Evolutionary conservation across 2,113 vertebrate species (phyloP).

Genomic region (Aspiorhynchus laticeps): DNA sequence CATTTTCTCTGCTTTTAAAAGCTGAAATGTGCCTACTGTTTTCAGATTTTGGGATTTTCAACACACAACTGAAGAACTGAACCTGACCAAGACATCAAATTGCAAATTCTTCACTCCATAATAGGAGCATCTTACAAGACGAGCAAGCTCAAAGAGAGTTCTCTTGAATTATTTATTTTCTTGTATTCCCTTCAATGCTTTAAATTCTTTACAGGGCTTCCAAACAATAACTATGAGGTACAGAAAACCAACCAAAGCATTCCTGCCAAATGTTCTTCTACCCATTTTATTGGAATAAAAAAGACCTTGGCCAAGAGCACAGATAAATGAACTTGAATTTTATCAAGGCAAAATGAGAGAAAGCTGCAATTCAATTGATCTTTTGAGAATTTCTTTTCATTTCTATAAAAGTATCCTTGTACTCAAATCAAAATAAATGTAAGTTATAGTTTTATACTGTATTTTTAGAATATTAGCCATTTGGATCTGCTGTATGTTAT

Average conservation of each 20-base stretch:
- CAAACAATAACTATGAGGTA: conserved; percentile 62
- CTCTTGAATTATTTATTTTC: conserved; percentile 74
- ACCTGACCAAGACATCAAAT: conserved; percentile 13
- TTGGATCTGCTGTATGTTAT: conserved; percentile 75
- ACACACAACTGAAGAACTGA: conserved; percentile 14
- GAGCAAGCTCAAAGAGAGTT: conserved; percentile 24
- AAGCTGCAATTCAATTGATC: neutral
- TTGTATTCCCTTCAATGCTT: conserved; percentile 69
- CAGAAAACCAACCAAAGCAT: conserved; percentile 76
- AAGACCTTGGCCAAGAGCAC: conserved; percentile 36
- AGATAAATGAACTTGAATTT: conserved; percentile 15
- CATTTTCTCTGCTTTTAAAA: neutral
- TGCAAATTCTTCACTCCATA: neutral
- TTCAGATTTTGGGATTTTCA: neutral
- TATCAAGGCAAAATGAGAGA: conserved; percentile 17
- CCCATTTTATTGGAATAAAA: conserved; percentile 9
- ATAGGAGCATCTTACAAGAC: neutral
- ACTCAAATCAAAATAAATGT: conserved; percentile 46
- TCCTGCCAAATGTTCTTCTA: conserved; percentile 75
- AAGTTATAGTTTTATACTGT: conserved; percentile 65
- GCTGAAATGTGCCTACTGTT: conserved; percentile 15
- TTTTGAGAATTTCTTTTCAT: conserved; percentile 38
- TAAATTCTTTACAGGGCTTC: conserved; percentile 76
- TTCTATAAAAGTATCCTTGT: conserved; percentile 44
- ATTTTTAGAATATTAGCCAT: conserved; percentile 61